Evolutionary conservation across 1,140 invertebrate species (phyloP).

Genomic region (Geopemphigus sp.): DNA sequence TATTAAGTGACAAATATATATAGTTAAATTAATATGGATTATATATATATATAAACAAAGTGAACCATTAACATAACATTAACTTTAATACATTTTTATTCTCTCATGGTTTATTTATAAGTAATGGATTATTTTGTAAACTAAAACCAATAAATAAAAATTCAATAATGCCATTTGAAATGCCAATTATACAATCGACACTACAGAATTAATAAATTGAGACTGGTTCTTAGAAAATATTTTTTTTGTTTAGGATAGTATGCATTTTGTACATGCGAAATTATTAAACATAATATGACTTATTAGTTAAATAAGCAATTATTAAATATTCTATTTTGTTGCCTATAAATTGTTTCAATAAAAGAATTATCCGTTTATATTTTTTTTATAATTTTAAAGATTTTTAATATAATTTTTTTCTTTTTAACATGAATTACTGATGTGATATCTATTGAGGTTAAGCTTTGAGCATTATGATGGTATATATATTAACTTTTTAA

Average conservation of each 20-base stretch:
- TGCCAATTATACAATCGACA: background rate
- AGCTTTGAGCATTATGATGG: background rate
- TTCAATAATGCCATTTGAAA: no score
- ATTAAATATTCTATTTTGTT: slow-evolving; percentile 3
- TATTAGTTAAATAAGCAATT: background rate
- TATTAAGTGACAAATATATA: background rate
- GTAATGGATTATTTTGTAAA: no score
- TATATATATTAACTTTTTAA: background rate
- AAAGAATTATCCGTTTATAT: background rate
- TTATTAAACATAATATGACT: slow-evolving; percentile 6
- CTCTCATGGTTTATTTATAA: no score
- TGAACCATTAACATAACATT: no score
- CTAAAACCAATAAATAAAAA: no score
- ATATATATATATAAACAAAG: no score
- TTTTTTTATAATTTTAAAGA: slow-evolving; percentile 1
- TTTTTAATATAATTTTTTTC: background rate
- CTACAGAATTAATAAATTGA: background rate
- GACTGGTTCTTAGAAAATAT: slow-evolving; percentile 20
- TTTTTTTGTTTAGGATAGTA: background rate
- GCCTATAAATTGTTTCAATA: background rate
- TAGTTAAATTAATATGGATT: no score
- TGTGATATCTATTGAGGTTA: background rate
- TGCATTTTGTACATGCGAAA: background rate
- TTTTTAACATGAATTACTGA: slow-evolving; percentile 8
- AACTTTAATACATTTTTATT: no score